Evolutionary conservation across 2,113 vertebrate genomes (phyloP).

Genomic region (Fregata magnificens): DNA sequence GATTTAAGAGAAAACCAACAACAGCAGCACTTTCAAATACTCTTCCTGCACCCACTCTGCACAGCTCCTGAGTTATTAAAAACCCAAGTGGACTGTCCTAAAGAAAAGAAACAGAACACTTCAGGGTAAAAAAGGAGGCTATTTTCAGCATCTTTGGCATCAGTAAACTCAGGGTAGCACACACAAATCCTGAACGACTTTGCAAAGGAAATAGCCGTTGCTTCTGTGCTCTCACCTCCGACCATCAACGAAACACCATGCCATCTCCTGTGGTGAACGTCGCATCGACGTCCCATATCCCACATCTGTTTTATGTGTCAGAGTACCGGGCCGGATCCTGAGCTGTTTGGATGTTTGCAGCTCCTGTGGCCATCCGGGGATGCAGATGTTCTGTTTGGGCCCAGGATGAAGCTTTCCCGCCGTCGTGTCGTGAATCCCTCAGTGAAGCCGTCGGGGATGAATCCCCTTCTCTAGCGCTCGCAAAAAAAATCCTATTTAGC

Average conservation of each 20-base stretch:
- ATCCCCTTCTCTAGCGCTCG: background rate
- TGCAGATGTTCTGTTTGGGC: background rate
- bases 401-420: background rate
- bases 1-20: background rate
- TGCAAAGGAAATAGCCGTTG: background rate
- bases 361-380: rapidly evolving
- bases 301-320: background rate
- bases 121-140: background rate
- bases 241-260: rapidly evolving
- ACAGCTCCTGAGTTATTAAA: background rate
- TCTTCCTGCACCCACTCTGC: background rate
- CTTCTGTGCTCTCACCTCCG: rapidly evolving
- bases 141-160: background rate
- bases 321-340: background rate
- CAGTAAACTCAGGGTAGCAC: background rate
- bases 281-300: background rate
- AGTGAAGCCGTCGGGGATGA: background rate
- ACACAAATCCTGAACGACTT: background rate
- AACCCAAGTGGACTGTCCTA: background rate
- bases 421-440: rapidly evolving
- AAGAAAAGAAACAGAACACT: background rate
- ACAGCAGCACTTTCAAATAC: background rate
- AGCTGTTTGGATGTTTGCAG: background rate
- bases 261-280: rapidly evolving
- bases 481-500: conserved; percentile 18